Evolutionary conservation across 2,113 vertebrate species (phyloP), one percentile per base, ranked within the genome.

Genomic region (Ptychochromis oligacanthus): DNA sequence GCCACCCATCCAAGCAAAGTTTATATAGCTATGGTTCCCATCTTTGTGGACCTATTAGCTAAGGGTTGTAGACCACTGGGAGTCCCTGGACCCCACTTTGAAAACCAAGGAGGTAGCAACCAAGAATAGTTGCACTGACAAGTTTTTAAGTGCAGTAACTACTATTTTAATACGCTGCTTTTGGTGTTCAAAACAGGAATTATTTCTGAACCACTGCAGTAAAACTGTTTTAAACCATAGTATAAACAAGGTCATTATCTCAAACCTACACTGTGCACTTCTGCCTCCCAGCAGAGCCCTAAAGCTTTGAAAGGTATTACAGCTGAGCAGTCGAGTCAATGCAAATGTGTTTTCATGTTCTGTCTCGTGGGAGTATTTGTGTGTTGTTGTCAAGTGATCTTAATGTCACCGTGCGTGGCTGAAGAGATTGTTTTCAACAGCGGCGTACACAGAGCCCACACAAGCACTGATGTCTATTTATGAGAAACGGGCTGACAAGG

Each of bases 261-360:
- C 79, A 80, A 90, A 88, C 77, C 82, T 86, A 56, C 76, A 64
- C 62, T 18, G 76, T 78, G 40, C 54, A 76, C 70, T 81, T 61
- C 7, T 62, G 76, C 72, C 72, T 88, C 87, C 84, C 87, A 86
- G 86, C 82, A 87, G 87, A 75, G 80, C 80, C 75, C 82, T 80
- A 26, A 74, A 90, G 82, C 87, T 80, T 81, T 87, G 82, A 83
- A 56, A 91, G 82, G 88, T 93, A 84, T 90, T 87, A 82, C 83
- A 88, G 77, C 64, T 5, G 87, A 86, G 81, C 38, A 75, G 82
- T 78, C 15, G 22, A 83, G 84, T 92, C 89, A 85, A 93, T 91
- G 91, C 92, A 93, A 93, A 93, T 90, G 88, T 84, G 81, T 82
- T 90, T 89, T 70, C 72, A 75, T 90, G 83, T 89, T 87, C 70